phyloP scores from a whole-genome alignment of 2,888 invertebrate genomes.

The Melangyna quadrimaculata region DNA sequence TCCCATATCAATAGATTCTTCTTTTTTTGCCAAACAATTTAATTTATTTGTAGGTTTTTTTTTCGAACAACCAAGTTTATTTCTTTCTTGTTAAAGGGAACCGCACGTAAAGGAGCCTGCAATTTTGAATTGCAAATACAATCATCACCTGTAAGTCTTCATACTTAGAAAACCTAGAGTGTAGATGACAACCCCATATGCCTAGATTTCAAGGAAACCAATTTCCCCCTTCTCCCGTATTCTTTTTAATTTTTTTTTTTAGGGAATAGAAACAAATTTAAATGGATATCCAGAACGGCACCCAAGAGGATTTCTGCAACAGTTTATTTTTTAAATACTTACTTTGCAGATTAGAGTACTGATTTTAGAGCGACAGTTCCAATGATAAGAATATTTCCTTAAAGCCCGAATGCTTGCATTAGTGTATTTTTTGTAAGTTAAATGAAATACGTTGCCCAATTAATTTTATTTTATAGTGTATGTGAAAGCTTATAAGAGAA shows the following conservation, averaged over 20 bases:
- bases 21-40: not conserved
- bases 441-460: slow-evolving; percentile 47
- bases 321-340: not conserved
- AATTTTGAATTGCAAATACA: not conserved
- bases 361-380: slow-evolving; percentile 11
- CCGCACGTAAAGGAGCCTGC: slow-evolving; percentile 30
- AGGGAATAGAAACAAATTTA: not conserved
- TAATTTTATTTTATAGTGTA: slow-evolving; percentile 67
- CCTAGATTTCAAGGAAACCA: not conserved
- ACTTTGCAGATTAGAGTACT: slow-evolving; percentile 22
- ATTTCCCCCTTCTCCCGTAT: not conserved
- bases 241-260: slow-evolving; percentile 37
- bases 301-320: not conserved
- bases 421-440: slow-evolving; percentile 55
- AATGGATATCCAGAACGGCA: not conserved
- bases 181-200: not conserved
- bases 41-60: slow-evolving; percentile 10
- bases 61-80: slow-evolving; percentile 9
- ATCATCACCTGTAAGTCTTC: slow-evolving; percentile 32
- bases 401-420: slow-evolving; percentile 13
- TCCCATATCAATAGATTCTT: not conserved
- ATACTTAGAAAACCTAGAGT: not conserved
- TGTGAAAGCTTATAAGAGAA: slow-evolving; percentile 7
- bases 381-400: not conserved
- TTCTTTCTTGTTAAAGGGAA: slow-evolving; percentile 49